Evolutionary conservation across 2,888 invertebrate species (phyloP), one percentile per base, ranked within the genome.

Genomic region (Iselma pallidipennis): DNA sequence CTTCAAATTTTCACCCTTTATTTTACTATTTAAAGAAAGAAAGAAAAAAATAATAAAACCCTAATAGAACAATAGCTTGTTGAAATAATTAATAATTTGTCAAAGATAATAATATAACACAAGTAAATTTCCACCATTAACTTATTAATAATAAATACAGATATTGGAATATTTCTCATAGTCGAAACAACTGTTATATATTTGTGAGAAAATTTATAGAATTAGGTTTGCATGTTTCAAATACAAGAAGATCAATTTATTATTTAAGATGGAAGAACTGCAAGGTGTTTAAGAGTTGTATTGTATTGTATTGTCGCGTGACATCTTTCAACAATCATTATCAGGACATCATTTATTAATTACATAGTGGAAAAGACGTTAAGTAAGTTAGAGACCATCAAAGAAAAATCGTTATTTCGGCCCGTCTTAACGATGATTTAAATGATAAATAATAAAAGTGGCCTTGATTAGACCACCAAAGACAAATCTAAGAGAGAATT

Each of bases 251-350:
- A 59, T 59, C 59, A 55, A 63, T 63, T 59, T 63, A 63, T 63
- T 63, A 63, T 63, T 63, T 21, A 63, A 63, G 59, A 59, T 63
- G 63, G 63, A 63, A 63, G 52, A 63, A 63, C 63, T 59, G 63
- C 63, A 63, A 63, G 63, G 63, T 63, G 63, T 59, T 54, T 62
- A 31, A n/a, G 33, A 6, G 26, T 0, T 37, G 37, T 37, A 16
- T 16, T 37, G 16, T 16, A 16, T 4, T 37, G 16, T 37, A 1
- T 4, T 16, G 14, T 63, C 62, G 62, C 62, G 58, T 62, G 62
- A 62, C 58, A 57, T 58, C 55, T 45, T 42, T 37, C n/a, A 29
- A 16, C 50, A 37, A 28, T 50, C 50, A 50, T 50, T 50, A 50
- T 28, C 4, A 37, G 1, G 37, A 16, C 37, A 7, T 37, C 7